Evolutionary conservation across 2,888 invertebrate species (phyloP).

Genomic region (Aspidapion aeneum): DNA sequence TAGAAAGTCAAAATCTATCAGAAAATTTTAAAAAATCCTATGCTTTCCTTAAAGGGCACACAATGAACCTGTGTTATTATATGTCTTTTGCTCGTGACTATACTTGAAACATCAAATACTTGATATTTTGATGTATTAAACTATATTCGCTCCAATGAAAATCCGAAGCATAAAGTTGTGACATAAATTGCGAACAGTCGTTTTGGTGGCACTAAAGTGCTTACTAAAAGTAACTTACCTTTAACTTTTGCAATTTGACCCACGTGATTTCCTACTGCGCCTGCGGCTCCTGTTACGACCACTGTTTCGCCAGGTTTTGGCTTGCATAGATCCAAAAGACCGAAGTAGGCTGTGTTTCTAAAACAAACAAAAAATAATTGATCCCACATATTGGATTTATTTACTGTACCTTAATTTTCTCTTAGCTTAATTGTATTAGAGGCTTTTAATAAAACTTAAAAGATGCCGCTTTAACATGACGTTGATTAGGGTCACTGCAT

Average conservation of each 20-base stretch:
- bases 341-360: conserved; percentile 65
- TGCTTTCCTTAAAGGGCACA: too few relatives aligned
- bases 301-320: conserved; percentile 71
- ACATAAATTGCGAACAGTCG: too few relatives aligned
- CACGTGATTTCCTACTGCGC: conserved; percentile 73
- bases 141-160: too few relatives aligned
- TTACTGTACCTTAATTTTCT: conserved; percentile 3
- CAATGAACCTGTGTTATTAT: too few relatives aligned
- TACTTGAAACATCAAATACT: too few relatives aligned
- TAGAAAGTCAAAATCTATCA: too few relatives aligned
- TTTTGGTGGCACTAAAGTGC: too few relatives aligned
- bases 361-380: not conserved
- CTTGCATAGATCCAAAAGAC: conserved; percentile 65
- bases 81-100: too few relatives aligned
- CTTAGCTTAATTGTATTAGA: not conserved
- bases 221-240: conserved; percentile 5
- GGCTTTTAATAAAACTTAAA: too few relatives aligned
- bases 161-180: too few relatives aligned
- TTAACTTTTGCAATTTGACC: conserved; percentile 69
- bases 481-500: not conserved
- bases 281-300: conserved; percentile 72
- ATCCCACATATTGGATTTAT: not conserved
- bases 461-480: not conserved
- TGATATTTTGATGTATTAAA: too few relatives aligned
- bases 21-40: too few relatives aligned